Conservation (phyloP, 1,140 invertebrate species). For the Ceratina japonica region DNA sequence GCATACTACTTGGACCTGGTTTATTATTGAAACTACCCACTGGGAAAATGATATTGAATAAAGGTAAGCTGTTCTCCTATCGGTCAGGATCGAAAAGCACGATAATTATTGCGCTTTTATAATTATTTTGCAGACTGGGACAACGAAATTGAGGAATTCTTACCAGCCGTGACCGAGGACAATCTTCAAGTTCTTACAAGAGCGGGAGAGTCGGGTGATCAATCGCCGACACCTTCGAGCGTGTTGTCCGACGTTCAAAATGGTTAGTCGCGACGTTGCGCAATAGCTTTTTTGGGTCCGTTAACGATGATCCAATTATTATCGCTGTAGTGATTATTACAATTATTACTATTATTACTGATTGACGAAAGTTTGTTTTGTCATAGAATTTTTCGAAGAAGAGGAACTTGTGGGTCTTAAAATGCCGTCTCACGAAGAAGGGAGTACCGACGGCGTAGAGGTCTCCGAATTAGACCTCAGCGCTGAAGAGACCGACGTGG, state of each 20-base stretch:
- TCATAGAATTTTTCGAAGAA: conserved; percentile 71
- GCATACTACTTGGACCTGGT: conserved; percentile 69
- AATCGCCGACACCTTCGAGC: conserved; percentile 72
- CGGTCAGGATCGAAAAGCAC: neutral
- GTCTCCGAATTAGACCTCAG: conserved; percentile 74
- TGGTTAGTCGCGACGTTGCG: too few relatives aligned
- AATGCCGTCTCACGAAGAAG: conserved; percentile 77
- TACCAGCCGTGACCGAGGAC: conserved; percentile 75
- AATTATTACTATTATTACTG: neutral
- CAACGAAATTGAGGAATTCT: conserved; percentile 77
- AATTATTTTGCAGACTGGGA: conserved; percentile 71
- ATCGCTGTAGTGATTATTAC: too few relatives aligned
- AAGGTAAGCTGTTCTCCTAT: conserved; percentile 52
- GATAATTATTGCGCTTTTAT: neutral
- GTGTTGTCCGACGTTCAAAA: conserved; percentile 64
- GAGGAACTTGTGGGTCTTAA: conserved; percentile 73
- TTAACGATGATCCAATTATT: too few relatives aligned
- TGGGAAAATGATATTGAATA: conserved; percentile 56
- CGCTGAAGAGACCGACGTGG: conserved; percentile 67
- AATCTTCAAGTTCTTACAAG: conserved; percentile 75
- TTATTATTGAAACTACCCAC: conserved; percentile 66
- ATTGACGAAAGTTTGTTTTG: conserved; percentile 15
- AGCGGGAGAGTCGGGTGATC: conserved; percentile 75
- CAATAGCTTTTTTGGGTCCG: too few relatives aligned
- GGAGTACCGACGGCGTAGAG: conserved; percentile 73